A percentile compares a stretch with the other conserved stretches of the same genome.
These are phyloP conservation scores for Oopsacas minuta DNA, from an alignment of 37 sponge, comb jelly and placozoan genomes.

Conservation along the genomic window DNA sequence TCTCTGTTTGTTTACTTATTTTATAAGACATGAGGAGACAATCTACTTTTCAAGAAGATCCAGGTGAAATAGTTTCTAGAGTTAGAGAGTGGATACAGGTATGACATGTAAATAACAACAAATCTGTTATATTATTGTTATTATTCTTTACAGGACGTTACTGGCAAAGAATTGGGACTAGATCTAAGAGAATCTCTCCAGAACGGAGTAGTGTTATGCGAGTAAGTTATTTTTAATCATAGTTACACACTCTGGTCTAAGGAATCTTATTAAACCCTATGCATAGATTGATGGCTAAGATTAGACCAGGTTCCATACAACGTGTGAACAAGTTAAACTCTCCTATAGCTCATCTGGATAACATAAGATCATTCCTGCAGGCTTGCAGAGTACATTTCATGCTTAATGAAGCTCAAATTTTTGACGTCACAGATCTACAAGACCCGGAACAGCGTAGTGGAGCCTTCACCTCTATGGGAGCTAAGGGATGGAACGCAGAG, in stretches of 20 bases:
- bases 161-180: slow-evolving; percentile 29
- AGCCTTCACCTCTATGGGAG: background rate
- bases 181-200: slow-evolving; percentile 54
- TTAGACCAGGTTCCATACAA: slow-evolving; percentile 45
- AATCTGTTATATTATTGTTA: background rate
- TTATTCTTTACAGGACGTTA: slow-evolving; percentile 51
- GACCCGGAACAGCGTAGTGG: slow-evolving; percentile 19
- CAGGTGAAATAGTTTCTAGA: background rate
- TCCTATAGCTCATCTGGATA: slow-evolving; percentile 61
- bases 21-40: background rate
- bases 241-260: background rate
- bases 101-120: background rate
- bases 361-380: slow-evolving; percentile 52
- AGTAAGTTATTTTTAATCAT: slow-evolving; percentile 39
- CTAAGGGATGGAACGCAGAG: background rate
- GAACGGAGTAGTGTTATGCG: slow-evolving; percentile 69
- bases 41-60: slow-evolving; percentile 17
- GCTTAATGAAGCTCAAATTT: slow-evolving; percentile 55
- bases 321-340: slow-evolving; percentile 39
- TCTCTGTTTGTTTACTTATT: background rate
- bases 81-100: background rate
- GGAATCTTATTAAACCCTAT: no score
- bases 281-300: slow-evolving; percentile 46
- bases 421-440: slow-evolving; percentile 70
- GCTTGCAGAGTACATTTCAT: slow-evolving; percentile 44